Percentiles rank a stretch among this genome's conserved stretches.
Evolutionary conservation across 2,888 invertebrate genomes (phyloP).

Genomic region (Pristionchus maxplancki): DNA sequence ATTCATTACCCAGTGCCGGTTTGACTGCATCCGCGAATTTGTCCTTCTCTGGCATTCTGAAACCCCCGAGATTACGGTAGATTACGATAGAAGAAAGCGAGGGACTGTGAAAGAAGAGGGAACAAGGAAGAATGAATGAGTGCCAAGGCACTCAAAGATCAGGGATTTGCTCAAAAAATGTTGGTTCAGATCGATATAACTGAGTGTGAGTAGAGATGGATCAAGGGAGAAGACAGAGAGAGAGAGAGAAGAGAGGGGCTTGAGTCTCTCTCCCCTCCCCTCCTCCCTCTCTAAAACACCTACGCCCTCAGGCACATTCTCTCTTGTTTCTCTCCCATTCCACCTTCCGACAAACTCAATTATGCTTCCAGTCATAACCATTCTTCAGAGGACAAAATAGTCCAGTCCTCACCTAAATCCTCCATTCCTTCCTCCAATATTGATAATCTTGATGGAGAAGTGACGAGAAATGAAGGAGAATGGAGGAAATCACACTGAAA

Average conservation of each 20-base stretch:
- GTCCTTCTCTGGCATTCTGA: slow-evolving; percentile 59
- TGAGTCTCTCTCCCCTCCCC: background rate
- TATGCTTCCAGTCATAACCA: slow-evolving; percentile 16
- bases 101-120: background rate
- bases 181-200: slow-evolving; percentile 22
- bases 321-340: slow-evolving; percentile 20
- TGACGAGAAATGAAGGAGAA: background rate
- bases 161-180: slow-evolving; percentile 23
- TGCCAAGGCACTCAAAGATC: slow-evolving; percentile 6
- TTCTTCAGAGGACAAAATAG: background rate
- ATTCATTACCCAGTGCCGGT: slow-evolving; percentile 66
- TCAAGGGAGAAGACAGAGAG: background rate
- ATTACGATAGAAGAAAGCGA: background rate
- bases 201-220: slow-evolving; percentile 19
- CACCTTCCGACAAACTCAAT: slow-evolving; percentile 2
- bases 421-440: slow-evolving; percentile 17
- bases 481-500: background rate
- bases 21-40: slow-evolving; percentile 70
- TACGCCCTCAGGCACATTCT: slow-evolving; percentile 1
- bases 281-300: slow-evolving; percentile 23
- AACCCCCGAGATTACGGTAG: slow-evolving; percentile 43
- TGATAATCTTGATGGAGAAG: background rate
- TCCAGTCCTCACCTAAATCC: slow-evolving; percentile 21
- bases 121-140: slow-evolving; percentile 12
- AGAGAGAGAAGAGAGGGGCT: slow-evolving; percentile 29